These are phyloP conservation scores for Acromyrmex heyeri DNA, from an alignment of 1,140 invertebrate species.

Conservation along the genomic window DNA sequence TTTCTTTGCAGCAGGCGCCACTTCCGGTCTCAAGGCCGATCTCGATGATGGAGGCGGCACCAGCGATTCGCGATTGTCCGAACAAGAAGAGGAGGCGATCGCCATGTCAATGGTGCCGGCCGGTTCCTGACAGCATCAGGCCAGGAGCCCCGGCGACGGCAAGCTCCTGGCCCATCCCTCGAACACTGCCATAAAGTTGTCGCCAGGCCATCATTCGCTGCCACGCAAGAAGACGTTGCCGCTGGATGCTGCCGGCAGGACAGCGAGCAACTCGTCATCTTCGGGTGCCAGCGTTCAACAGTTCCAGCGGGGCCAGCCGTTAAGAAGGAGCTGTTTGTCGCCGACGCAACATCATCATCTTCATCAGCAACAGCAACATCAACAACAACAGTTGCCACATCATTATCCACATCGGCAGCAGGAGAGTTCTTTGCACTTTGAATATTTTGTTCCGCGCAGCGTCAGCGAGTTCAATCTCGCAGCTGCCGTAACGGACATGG, in stretches of 20 bases:
- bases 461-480: slow-evolving; percentile 93
- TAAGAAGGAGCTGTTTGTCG: slow-evolving; percentile 88
- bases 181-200: slow-evolving; percentile 85
- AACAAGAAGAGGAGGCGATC: slow-evolving; percentile 88
- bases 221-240: slow-evolving; percentile 87
- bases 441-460: slow-evolving; percentile 94
- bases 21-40: slow-evolving; percentile 76
- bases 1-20: slow-evolving; percentile 65
- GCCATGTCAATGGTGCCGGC: slow-evolving; percentile 87
- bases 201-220: slow-evolving; percentile 87
- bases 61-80: slow-evolving; percentile 81
- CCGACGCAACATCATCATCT: slow-evolving; percentile 78
- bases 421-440: slow-evolving; percentile 89
- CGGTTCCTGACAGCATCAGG: slow-evolving; percentile 88
- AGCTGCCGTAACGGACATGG: slow-evolving; percentile 86
- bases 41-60: slow-evolving; percentile 78
- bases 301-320: slow-evolving; percentile 89
- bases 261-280: slow-evolving; percentile 78
- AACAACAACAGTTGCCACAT: slow-evolving; percentile 82
- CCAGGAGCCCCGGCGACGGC: slow-evolving; percentile 82
- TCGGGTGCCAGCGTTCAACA: slow-evolving; percentile 50
- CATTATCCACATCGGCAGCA: slow-evolving; percentile 77
- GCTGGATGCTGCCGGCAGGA: slow-evolving; percentile 77
- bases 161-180: slow-evolving; percentile 85
- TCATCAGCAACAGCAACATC: slow-evolving; percentile 74